phyloP scores from a whole-genome alignment of 2,797 vertebrate species.

The Poeciliopsis infans region DNA sequence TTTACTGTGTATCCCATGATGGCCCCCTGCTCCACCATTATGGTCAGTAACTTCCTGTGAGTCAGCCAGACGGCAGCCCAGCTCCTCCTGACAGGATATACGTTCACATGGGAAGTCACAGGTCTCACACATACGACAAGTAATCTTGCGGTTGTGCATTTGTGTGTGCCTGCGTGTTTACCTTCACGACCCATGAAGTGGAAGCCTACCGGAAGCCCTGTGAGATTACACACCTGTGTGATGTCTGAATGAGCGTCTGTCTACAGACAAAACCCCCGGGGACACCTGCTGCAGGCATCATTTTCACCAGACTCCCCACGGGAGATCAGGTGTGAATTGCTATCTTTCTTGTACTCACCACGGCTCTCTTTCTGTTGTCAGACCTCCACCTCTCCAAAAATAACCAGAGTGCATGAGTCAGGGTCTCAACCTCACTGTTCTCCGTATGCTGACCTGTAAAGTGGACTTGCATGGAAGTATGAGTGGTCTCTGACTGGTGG shows the following conservation, averaged over 20 bases:
- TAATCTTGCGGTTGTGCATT: constrained; percentile 34
- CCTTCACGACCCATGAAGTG: constrained; percentile 36
- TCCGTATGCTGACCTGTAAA: constrained; percentile 21
- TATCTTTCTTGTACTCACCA: constrained; percentile 48
- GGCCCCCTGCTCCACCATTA: constrained; percentile 16
- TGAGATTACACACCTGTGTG: constrained; percentile 70
- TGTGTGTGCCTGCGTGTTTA: constrained; percentile 44
- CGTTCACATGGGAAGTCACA: constrained; percentile 50
- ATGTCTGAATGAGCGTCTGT: constrained; percentile 43
- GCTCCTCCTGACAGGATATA: constrained; percentile 52
- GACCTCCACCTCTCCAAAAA: constrained; percentile 53
- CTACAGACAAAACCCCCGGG: constrained; percentile 17
- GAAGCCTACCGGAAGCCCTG: constrained; percentile 46
- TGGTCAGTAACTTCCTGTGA: constrained; percentile 65
- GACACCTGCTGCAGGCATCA: constrained; percentile 68
- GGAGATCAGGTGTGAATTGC: constrained; percentile 72
- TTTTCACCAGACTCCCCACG: constrained; percentile 68
- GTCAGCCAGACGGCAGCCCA: constrained; percentile 57
- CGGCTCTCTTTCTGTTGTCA: not conserved
- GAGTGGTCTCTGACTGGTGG: constrained; percentile 11
- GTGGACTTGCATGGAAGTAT: constrained; percentile 16
- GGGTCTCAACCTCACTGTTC: constrained; percentile 25
- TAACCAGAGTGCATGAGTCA: constrained; percentile 55
- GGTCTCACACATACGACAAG: constrained; percentile 50
- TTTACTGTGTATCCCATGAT: not conserved